These are phyloP conservation scores for Cyprinella venusta DNA, from an alignment of 2,797 vertebrate species.

Conservation along the genomic window DNA sequence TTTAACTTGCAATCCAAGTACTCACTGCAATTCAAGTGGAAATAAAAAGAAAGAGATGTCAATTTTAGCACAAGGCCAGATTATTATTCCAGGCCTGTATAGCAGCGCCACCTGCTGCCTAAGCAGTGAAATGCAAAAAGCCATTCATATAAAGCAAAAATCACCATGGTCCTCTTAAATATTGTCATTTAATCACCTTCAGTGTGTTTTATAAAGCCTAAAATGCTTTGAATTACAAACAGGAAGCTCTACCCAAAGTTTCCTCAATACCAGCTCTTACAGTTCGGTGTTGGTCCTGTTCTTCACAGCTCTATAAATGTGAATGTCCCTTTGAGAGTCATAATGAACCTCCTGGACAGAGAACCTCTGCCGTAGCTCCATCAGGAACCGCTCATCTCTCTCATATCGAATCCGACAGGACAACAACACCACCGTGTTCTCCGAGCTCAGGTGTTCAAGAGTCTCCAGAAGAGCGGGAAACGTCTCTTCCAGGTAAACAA, in stretches of 20 bases:
- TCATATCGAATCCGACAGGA: slow-evolving; percentile 93
- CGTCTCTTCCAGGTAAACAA: slow-evolving; percentile 94
- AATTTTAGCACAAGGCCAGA: neutral
- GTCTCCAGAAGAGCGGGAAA: slow-evolving; percentile 87
- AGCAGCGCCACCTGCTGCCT: slow-evolving; percentile 14
- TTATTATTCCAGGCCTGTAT: neutral
- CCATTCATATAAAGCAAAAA: neutral
- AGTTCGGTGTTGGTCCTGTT: slow-evolving; percentile 69
- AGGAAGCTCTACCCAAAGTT: neutral
- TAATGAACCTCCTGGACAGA: slow-evolving; percentile 83
- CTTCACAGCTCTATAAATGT: slow-evolving; percentile 85
- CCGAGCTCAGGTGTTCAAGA: slow-evolving; percentile 84
- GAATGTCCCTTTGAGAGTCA: slow-evolving; percentile 84
- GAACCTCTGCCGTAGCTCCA: slow-evolving; percentile 81
- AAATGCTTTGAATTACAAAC: slow-evolving; percentile 7
- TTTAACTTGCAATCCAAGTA: neutral
- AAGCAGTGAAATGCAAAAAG: neutral
- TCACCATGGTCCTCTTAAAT: neutral
- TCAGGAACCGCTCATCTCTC: slow-evolving; percentile 86
- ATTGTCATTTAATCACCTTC: neutral
- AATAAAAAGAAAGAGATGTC: neutral
- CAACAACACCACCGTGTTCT: slow-evolving; percentile 79
- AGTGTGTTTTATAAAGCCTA: neutral
- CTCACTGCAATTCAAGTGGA: neutral
- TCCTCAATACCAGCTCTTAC: slow-evolving; percentile 56